Evolutionary conservation across 2,113 vertebrate species (phyloP).

Genomic region (Crotalus helleri): DNA sequence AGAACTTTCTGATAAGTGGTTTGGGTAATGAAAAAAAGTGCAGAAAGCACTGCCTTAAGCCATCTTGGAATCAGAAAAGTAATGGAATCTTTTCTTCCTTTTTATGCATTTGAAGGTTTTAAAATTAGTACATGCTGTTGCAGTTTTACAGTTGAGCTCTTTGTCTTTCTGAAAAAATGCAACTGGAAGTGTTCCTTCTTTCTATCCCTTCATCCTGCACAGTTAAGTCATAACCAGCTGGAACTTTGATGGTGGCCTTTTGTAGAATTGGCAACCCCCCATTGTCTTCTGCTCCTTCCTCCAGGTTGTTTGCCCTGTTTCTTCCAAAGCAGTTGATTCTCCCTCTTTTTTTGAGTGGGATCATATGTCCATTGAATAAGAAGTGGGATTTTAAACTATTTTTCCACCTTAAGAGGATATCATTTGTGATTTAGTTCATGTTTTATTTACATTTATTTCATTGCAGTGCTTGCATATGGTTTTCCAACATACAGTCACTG

Average conservation of each 20-base stretch:
- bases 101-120: neutral
- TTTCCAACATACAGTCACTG: neutral
- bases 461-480: neutral
- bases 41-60: neutral
- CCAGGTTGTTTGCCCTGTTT: neutral
- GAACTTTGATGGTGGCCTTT: neutral
- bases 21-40: neutral
- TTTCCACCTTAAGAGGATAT: neutral
- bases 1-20: neutral
- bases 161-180: neutral
- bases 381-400: neutral
- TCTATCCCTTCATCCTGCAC: constrained; percentile 17
- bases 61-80: neutral
- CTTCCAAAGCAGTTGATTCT: neutral
- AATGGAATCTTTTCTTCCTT: neutral
- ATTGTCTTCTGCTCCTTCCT: neutral
- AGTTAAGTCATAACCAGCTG: constrained; percentile 7
- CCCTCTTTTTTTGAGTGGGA: neutral
- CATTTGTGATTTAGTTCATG: neutral
- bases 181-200: constrained; percentile 14
- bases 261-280: neutral
- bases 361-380: neutral
- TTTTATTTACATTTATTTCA: neutral
- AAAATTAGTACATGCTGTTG: neutral
- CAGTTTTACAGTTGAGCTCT: neutral